Evolutionary conservation across 1,140 invertebrate species (phyloP), one percentile per base, ranked within the genome.

Genomic region (Gryllus bimaculatus): DNA sequence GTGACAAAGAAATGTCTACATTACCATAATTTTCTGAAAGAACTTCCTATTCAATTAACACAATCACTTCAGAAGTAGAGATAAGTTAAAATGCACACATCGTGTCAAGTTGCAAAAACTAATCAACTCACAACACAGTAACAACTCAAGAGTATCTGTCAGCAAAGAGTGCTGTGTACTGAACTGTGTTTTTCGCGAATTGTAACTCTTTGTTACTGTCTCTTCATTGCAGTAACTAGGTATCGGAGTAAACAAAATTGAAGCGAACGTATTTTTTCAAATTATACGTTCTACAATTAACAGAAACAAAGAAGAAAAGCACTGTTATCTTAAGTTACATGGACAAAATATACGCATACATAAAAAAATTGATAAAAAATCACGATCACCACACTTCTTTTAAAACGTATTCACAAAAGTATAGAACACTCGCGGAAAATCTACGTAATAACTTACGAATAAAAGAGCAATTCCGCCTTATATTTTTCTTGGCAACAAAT

Each of bases 381-480:
- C 18, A 18, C 26, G 26, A 39, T 66, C 10, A 66, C 54, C 10
- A 66, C 54, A 66, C 54, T 66, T 66, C 54, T 13, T 18, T 66
- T 13, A 7, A 39, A 39, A 39, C 26, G 26, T 39, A 39, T 39
- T 39, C 26, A 39, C 26, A 39, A 39, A 39, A 39, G 26, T 39
- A 66, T 7, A 18, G 74, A 26, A 75, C n/a, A 20, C 74, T 13
- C 20, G 74, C 74, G n/a, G 47, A 75, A 26, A 75, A 13, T 10
- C 20, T 2, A 10, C 2, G 10, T 12, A 26, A 75, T 13, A 75
- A 75, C 74, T 75, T 47, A 75, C 74, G 20, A 75, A 75, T 75
- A 75, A 75, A 79, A 15, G 78, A 79, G 39, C 75, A 74, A 79
- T 76, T 75, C 73, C 74, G 73, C 48, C 48, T 76, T 76, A 79